phyloP scores from a whole-genome alignment of 1,140 invertebrate genomes.

The Cotesia chilonis region DNA sequence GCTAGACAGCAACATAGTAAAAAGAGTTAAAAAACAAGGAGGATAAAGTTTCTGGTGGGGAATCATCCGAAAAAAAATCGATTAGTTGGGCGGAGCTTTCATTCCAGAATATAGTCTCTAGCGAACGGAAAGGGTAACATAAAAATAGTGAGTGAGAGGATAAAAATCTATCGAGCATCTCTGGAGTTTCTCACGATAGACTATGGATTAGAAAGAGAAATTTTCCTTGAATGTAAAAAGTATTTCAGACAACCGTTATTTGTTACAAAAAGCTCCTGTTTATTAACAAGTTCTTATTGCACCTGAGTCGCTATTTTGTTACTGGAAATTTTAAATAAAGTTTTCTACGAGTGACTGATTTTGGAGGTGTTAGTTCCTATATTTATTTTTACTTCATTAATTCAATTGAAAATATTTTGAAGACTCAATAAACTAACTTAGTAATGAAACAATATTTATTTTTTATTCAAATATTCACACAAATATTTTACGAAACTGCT shows the following conservation, averaged over 20 bases:
- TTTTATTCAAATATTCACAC: too few relatives aligned
- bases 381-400: too few relatives aligned
- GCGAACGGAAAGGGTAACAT: too few relatives aligned
- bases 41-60: background rate
- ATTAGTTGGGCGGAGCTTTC: background rate
- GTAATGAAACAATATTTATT: too few relatives aligned
- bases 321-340: too few relatives aligned
- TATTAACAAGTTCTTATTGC: conserved; percentile 26
- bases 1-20: background rate
- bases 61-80: conserved; percentile 15
- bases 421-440: too few relatives aligned
- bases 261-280: background rate
- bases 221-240: background rate
- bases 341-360: too few relatives aligned
- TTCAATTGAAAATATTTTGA: too few relatives aligned
- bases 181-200: background rate
- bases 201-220: too few relatives aligned
- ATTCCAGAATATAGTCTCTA: too few relatives aligned
- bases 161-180: conserved; percentile 6
- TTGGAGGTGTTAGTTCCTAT: too few relatives aligned
- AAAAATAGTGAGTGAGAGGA: background rate
- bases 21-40: background rate
- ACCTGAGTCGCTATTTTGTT: conserved; percentile 16
- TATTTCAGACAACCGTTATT: background rate
- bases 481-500: too few relatives aligned